Base-by-base conservation (phyloP, 2,113 vertebrate genomes). In the Oncorhynchus clarkii region DNA sequence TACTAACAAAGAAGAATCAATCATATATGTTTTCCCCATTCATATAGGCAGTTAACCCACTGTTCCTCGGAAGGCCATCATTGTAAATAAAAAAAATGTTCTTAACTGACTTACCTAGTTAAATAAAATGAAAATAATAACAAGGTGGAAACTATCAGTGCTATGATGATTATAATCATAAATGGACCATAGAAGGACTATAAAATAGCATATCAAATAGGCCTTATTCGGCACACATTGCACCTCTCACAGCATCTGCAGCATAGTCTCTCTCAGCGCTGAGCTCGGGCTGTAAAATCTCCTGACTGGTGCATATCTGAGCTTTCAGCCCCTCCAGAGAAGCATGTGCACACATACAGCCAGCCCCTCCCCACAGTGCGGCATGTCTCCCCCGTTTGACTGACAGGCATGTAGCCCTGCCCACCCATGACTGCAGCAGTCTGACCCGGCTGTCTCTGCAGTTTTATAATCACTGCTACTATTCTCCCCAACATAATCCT, bases 341-440 rank as follows among this genome's bases (percentile, higher is more conserved):
- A 85, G 87, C 82, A 82, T 86, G 85, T 84, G 83, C 84, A 85
- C 66, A 66, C n/a, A 66, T 20, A 66, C 24, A 14, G 11, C 22
- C 78, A 49, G 77, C 82, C 87, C 89, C 83, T 84, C 87, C 86
- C 86, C 85, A 86, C 71, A 0, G 22, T 66, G 90, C 87, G 78
- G 88, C 84, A 88, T 78, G 80, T 76, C 54, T 80, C 85, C 83
- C 72, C 78, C 13, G 54, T 59, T 22, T 88, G 86, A 89, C 70
- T 87, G 89, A 88, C 82, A 78, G 82, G 64, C 59, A 34, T 2
- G 24, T 71, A 80, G 85, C 79, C 78, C 88, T 76, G 76, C 91
- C 89, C 86, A 86, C 80, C 71, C 68, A 64, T 85, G 74, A 89
- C 89, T 91, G 91, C 89, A 88, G 89, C 87, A 88, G 78, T 86